phyloP scores from a whole-genome alignment of 2,888 invertebrate species.

The Zaprionus lineosus region DNA sequence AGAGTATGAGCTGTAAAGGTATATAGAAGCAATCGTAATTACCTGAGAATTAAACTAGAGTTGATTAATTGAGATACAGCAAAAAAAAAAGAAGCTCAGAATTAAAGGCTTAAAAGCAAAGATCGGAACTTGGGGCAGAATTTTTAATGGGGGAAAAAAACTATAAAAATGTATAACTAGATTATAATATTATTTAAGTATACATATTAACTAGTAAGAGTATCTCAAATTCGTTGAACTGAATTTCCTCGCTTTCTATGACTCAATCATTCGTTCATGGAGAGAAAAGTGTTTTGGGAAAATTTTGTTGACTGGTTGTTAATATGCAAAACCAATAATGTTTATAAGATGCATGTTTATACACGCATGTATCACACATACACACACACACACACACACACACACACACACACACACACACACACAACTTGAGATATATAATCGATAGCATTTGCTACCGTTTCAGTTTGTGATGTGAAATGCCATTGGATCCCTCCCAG shows the following conservation, averaged over 20 bases:
- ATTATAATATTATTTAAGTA: too few species aligned
- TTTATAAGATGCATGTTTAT: background rate
- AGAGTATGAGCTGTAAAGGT: too few species aligned
- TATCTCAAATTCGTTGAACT: too few species aligned
- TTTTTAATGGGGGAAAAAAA: too few species aligned
- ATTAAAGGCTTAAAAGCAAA: too few species aligned
- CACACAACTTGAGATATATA: background rate
- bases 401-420: background rate
- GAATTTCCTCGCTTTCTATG: slow-evolving; percentile 26
- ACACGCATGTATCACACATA: background rate
- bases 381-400: background rate
- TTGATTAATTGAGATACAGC: too few species aligned
- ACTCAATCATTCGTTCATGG: slow-evolving; percentile 57
- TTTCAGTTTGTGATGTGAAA: slow-evolving; percentile 2
- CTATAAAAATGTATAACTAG: too few species aligned
- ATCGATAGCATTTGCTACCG: background rate
- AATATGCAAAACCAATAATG: slow-evolving; percentile 61
- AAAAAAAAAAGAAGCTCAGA: too few species aligned
- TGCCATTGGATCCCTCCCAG: slow-evolving; percentile 11
- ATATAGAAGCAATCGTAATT: too few species aligned
- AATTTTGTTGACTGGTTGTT: slow-evolving; percentile 48
- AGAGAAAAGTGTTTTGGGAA: slow-evolving; percentile 47
- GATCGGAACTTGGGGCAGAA: too few species aligned
- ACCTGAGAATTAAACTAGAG: too few species aligned
- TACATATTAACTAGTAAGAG: too few species aligned